Percentiles rank a stretch among this genome's conserved stretches.
phyloP scores from a whole-genome alignment of 2,113 vertebrate genomes.

The Neolamprologus sp. region DNA sequence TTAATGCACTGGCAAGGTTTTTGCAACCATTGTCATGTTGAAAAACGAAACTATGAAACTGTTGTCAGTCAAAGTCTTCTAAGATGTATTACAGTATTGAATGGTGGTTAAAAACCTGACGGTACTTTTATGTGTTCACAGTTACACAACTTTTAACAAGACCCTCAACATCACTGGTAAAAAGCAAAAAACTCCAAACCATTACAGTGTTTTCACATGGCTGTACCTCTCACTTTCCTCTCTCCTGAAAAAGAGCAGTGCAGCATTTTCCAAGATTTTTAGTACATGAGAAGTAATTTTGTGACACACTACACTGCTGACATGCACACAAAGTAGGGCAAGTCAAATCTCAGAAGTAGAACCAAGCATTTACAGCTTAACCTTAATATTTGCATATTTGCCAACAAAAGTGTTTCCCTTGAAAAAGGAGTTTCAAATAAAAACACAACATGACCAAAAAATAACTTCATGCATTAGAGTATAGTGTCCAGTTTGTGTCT shows the following conservation, averaged over 20 bases:
- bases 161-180: not conserved
- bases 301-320: not conserved
- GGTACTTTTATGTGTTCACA: not conserved
- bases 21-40: not conserved
- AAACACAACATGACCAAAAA: not conserved
- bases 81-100: not conserved
- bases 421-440: not conserved
- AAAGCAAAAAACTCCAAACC: not conserved
- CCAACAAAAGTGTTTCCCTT: not conserved
- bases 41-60: not conserved
- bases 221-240: not conserved
- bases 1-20: not conserved
- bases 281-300: not conserved
- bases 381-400: not conserved
- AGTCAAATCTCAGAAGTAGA: not conserved
- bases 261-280: not conserved
- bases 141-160: not conserved
- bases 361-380: not conserved
- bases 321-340: not conserved
- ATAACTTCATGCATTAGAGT: not conserved
- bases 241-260: not conserved
- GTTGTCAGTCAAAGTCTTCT: not conserved
- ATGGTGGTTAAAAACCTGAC: not conserved
- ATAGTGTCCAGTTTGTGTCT: not conserved
- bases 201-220: not conserved